These are phyloP conservation scores for Halcyon malimbica DNA, from an alignment of 2,113 vertebrate genomes.

Conservation along the genomic window DNA sequence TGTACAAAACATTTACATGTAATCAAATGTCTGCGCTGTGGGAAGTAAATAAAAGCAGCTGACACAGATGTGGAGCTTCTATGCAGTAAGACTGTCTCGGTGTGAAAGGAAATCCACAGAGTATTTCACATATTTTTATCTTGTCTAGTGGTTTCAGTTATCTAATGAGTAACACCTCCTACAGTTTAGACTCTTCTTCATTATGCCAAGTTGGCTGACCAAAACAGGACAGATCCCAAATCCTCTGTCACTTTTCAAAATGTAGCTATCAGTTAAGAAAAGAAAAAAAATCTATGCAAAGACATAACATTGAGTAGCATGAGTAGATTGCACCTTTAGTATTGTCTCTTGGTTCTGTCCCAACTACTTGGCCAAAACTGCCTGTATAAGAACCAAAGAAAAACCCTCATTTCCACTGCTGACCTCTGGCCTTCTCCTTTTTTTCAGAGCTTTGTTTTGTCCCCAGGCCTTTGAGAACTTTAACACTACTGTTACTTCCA, in stretches of 20 bases:
- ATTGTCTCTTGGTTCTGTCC: background rate
- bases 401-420: background rate
- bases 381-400: background rate
- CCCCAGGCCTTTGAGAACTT: background rate
- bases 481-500: background rate
- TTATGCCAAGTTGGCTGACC: conserved; percentile 6
- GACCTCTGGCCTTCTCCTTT: background rate
- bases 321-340: background rate
- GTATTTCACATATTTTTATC: conserved; percentile 25
- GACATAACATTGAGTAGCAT: background rate
- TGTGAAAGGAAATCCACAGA: background rate
- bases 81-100: background rate
- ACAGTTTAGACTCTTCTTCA: background rate
- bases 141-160: background rate
- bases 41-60: background rate
- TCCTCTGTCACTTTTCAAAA: background rate
- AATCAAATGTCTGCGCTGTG: background rate
- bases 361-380: background rate
- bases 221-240: background rate
- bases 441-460: background rate
- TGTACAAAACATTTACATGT: background rate
- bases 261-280: background rate
- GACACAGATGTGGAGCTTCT: background rate
- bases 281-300: background rate
- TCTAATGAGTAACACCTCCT: conserved; percentile 18